Percentiles rank a stretch among this genome's conserved stretches.
These are phyloP conservation scores for Brachystomella parvula DNA, from an alignment of 1,140 invertebrate genomes.

Conservation along the genomic window DNA sequence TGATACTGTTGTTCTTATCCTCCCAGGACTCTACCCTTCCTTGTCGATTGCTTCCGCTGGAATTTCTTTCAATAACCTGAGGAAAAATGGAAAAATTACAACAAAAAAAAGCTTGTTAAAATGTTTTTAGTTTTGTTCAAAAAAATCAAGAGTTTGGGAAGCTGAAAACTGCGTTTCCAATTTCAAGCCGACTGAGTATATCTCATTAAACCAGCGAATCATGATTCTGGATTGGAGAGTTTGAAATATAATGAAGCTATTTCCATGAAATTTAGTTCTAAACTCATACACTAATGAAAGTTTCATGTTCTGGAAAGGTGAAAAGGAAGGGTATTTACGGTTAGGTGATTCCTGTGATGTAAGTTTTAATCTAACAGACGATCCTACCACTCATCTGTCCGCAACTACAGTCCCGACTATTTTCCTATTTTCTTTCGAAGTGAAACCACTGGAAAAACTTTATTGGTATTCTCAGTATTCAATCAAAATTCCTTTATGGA, in stretches of 20 bases:
- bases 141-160: neutral
- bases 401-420: neutral
- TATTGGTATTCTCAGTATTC: too few relatives aligned
- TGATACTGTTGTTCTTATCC: conserved; percentile 17
- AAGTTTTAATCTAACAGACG: too few relatives aligned
- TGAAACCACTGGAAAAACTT: too few relatives aligned
- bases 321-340: neutral
- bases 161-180: neutral
- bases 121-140: neutral
- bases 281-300: neutral
- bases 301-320: neutral
- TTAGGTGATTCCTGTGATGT: too few relatives aligned
- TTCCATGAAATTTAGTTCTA: neutral
- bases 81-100: neutral
- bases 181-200: too few relatives aligned
- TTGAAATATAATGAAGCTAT: neutral
- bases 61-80: neutral
- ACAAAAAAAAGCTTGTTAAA: neutral
- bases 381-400: too few relatives aligned
- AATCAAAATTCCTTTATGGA: neutral
- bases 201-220: too few relatives aligned
- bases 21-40: too few relatives aligned
- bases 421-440: neutral
- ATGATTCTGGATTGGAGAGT: too few relatives aligned
- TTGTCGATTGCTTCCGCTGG: too few relatives aligned